Base-by-base conservation (phyloP, 2,113 vertebrate genomes). In the Antennarius striatus region DNA sequence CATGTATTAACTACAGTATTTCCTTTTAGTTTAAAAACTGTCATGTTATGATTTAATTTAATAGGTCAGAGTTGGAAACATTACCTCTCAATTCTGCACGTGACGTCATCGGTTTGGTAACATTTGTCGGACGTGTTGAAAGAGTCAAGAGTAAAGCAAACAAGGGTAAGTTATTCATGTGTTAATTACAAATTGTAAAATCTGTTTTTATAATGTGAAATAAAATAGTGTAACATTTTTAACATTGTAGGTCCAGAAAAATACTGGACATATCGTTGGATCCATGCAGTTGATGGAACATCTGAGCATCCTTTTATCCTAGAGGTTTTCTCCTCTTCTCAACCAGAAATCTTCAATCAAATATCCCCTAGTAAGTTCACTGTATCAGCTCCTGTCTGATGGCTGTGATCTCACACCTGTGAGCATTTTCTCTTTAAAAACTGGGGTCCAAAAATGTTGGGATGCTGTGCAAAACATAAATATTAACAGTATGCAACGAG, bases 311-410 rank as follows among this genome's bases (percentile, higher is more conserved):
- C 95, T 1, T 96, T 98, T 73, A 92, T 98, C 64, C 77, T 98
- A 83, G 93, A 98, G 89, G 84, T 98, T 52, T 99, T 97, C 91
- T 93, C 95, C 51, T 94, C 95, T 54, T 98, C 96, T 68, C 95
- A 96, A 75, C 95, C 95, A 17, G 94, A 96, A 68, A 90, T 97
- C 75, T 99, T 98, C 90, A 92, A 90, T 79, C 83, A n/a, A 32
- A 94, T 99, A 69, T 92, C 89, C 67, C 95, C 96, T 75, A 96
- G 97, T 97, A 93, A 84, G 91, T 59, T 22, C 3, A 5, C 40
- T 17, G 0, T 28, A 6, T 60, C 17, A 10, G 12, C 43, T 58
- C 3, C 1, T 22, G 1, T 48, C 10, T 14, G 14, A 32, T 1
- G 5, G 10, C 11, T 16, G 14, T 55, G 48, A 10, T 68, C 40